Percentiles rank a stretch among this genome's conserved stretches.
Conservation (phyloP, 2,113 vertebrate species). For the Craseonycteris thonglongyai region DNA sequence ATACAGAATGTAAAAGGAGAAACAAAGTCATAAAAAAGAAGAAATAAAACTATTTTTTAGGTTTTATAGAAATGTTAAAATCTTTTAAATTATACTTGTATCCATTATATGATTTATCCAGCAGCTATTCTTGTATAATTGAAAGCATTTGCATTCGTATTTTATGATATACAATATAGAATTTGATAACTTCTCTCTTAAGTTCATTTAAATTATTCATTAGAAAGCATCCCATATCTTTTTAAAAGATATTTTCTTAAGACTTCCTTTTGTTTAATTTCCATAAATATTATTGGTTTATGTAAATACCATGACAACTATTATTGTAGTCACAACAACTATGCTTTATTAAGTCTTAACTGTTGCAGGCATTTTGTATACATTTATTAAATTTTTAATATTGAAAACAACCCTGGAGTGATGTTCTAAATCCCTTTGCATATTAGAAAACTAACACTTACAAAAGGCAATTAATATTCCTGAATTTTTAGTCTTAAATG, state of each 20-base stretch:
- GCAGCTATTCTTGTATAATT: background rate
- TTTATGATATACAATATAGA: background rate
- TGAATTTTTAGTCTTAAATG: background rate
- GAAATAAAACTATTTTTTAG: background rate
- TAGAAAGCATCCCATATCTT: background rate
- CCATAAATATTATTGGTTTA: background rate
- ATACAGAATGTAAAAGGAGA: too few relatives aligned
- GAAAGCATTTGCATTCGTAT: conserved; percentile 10
- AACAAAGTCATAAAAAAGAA: conserved; percentile 6
- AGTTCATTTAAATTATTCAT: conserved; percentile 16
- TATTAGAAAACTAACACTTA: background rate
- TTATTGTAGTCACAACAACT: background rate
- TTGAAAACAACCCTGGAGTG: background rate
- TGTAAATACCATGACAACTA: background rate
- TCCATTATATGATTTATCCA: background rate
- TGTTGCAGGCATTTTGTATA: background rate
- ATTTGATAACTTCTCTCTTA: background rate
- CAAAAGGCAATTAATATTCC: background rate
- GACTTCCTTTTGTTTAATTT: background rate
- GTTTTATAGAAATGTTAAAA: conserved; percentile 13
- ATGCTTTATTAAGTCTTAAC: background rate
- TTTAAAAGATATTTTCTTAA: conserved; percentile 11
- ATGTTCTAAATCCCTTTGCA: background rate
- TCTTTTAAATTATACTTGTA: background rate
- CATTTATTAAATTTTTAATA: conserved; percentile 19